Percentiles rank a stretch among this genome's conserved stretches.
Evolutionary conservation across 2,797 vertebrate species (phyloP).

Genomic region (Danio tinwini): DNA sequence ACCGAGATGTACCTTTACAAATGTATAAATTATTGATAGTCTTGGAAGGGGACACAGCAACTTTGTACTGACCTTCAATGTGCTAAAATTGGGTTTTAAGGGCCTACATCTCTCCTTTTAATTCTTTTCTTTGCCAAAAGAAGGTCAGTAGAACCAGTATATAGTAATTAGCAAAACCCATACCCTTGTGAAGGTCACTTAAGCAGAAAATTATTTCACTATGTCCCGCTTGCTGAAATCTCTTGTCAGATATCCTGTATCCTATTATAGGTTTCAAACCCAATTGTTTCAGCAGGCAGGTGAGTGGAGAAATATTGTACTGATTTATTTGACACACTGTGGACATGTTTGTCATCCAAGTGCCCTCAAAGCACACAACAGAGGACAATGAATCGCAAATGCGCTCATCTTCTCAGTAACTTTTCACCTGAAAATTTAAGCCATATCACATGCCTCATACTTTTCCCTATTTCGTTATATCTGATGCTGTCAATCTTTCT

Average conservation of each 20-base stretch:
- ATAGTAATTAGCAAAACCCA: conserved; percentile 54
- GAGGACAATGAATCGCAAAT: neutral
- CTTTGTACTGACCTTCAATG: conserved; percentile 61
- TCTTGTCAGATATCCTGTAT: conserved; percentile 2
- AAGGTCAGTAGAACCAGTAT: conserved; percentile 53
- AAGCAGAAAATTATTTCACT: conserved; percentile 26
- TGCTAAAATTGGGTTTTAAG: conserved; percentile 62
- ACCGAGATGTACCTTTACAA: conserved; percentile 60
- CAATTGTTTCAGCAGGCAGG: conserved; percentile 3
- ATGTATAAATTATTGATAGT: conserved; percentile 66
- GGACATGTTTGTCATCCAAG: conserved; percentile 19
- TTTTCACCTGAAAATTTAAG: conserved; percentile 11
- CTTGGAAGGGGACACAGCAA: conserved; percentile 53
- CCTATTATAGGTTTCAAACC: conserved; percentile 1
- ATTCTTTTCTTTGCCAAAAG: conserved; percentile 55
- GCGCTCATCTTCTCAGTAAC: conserved; percentile 9
- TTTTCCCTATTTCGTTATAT: conserved; percentile 34
- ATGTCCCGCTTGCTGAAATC: conserved; percentile 26
- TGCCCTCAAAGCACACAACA: neutral
- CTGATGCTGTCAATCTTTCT: conserved; percentile 47
- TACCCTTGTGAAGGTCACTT: conserved; percentile 56
- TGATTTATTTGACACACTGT: conserved; percentile 16
- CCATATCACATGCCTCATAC: conserved; percentile 22
- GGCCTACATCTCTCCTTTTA: conserved; percentile 52
- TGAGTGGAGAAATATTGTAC: conserved; percentile 7